Evolutionary conservation across 2,888 invertebrate species (phyloP).

Genomic region (Acanthacorydalis orientalis): DNA sequence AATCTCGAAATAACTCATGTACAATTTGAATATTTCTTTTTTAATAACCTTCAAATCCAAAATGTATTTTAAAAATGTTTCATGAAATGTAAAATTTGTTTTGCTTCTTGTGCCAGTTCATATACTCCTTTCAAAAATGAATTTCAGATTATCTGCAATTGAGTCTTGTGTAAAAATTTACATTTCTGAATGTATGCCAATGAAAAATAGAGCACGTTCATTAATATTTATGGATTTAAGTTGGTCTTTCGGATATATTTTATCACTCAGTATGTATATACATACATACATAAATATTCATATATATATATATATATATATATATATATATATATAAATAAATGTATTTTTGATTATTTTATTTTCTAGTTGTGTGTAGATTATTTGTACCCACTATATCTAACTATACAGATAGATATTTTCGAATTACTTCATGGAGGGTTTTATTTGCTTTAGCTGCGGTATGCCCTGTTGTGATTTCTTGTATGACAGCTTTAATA

Average conservation of each 20-base stretch:
- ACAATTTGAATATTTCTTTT: too few relatives aligned
- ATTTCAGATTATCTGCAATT: slow-evolving; percentile 22
- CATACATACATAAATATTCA: slow-evolving; percentile 14
- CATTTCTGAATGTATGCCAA: slow-evolving; percentile 25
- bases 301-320: neutral
- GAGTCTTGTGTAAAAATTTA: slow-evolving; percentile 21
- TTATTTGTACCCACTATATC: too few relatives aligned
- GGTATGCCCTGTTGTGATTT: slow-evolving; percentile 21
- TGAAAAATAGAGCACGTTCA: slow-evolving; percentile 21
- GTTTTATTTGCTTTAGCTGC: slow-evolving; percentile 24
- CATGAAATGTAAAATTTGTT: neutral
- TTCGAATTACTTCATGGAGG: slow-evolving; percentile 26
- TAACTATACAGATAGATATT: slow-evolving; percentile 9
- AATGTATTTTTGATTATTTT: neutral
- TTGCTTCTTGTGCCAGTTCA: neutral
- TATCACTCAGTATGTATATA: slow-evolving; percentile 7
- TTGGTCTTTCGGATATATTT: slow-evolving; percentile 22
- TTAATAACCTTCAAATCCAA: neutral
- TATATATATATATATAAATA: neutral
- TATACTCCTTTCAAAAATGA: neutral
- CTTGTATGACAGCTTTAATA: slow-evolving; percentile 24
- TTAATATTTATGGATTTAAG: slow-evolving; percentile 22
- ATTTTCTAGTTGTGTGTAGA: neutral
- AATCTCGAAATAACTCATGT: too few relatives aligned
- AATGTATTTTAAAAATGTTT: neutral